Evolutionary conservation across 2,888 invertebrate genomes (phyloP).

Genomic region (Icerya purchasi): DNA sequence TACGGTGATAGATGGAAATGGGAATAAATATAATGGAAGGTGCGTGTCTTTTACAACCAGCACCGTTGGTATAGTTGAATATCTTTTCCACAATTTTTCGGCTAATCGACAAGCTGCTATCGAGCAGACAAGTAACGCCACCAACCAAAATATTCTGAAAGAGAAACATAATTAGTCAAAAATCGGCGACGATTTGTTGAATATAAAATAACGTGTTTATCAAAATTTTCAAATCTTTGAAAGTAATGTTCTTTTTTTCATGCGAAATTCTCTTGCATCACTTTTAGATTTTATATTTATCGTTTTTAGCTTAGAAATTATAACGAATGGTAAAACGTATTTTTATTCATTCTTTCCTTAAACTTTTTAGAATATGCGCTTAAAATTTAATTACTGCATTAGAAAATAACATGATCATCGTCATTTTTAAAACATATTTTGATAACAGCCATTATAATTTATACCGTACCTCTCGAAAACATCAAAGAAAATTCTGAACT

Average conservation of each 20-base stretch:
- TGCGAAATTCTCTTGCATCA: too few relatives aligned
- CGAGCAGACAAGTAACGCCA: constrained; percentile 15
- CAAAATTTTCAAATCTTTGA: neutral
- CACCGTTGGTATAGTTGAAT: constrained; percentile 16
- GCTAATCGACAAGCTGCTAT: constrained; percentile 16
- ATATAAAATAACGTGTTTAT: neutral
- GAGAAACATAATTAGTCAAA: neutral
- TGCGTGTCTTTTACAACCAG: constrained; percentile 19
- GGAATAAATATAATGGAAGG: constrained; percentile 18
- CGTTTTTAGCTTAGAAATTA: too few relatives aligned
- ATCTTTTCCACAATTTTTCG: constrained; percentile 15
- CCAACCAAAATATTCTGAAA: constrained; percentile 17
- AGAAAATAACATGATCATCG: too few relatives aligned
- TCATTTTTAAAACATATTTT: too few relatives aligned
- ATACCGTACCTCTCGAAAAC: too few relatives aligned
- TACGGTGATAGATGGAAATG: constrained; percentile 19
- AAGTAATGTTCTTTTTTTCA: neutral
- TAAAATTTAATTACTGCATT: too few relatives aligned
- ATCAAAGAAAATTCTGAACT: too few relatives aligned
- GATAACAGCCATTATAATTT: too few relatives aligned
- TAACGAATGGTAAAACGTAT: too few relatives aligned
- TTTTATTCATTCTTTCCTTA: too few relatives aligned
- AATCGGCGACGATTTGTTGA: neutral
- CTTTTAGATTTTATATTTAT: too few relatives aligned
- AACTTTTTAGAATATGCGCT: too few relatives aligned